phyloP scores from a whole-genome alignment of 2,888 invertebrate species.

The Pandemis heparana region DNA sequence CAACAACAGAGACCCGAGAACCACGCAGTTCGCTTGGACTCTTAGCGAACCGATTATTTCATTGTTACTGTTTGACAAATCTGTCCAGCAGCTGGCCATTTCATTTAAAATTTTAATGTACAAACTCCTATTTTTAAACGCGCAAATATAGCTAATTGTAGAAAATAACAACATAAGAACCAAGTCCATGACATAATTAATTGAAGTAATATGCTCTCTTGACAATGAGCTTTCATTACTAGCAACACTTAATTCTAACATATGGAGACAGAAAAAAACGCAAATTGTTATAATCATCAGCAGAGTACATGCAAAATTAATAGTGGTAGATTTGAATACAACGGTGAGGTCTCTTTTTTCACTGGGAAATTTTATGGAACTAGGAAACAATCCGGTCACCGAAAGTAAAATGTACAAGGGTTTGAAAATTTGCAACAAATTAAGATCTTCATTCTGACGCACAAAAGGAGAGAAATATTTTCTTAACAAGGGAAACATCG shows the following conservation, averaged over 20 bases:
- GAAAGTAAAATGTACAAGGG: conserved; percentile 27
- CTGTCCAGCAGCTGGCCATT: conserved; percentile 17
- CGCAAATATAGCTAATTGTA: conserved; percentile 2
- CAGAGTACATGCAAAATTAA: conserved; percentile 10
- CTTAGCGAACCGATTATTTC: conserved; percentile 22
- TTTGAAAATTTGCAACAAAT: conserved; percentile 31
- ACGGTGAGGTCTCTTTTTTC: conserved; percentile 4
- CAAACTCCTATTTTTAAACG: conserved; percentile 10
- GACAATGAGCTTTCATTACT: neutral
- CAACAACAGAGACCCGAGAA: conserved; percentile 17
- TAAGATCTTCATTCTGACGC: conserved; percentile 18
- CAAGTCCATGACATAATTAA: conserved; percentile 20
- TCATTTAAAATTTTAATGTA: conserved; percentile 32
- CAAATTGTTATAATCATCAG: conserved; percentile 1
- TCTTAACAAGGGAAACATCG: conserved; percentile 18
- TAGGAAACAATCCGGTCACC: conserved; percentile 22
- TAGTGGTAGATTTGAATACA: conserved; percentile 9
- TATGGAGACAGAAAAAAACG: conserved; percentile 23
- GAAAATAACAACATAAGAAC: neutral
- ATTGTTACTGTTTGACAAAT: conserved; percentile 7
- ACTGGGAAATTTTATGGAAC: conserved; percentile 21
- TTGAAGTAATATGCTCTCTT: neutral
- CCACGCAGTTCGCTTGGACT: conserved; percentile 22
- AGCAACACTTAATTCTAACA: conserved; percentile 5
- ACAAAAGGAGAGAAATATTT: conserved; percentile 29